Evolutionary conservation across 2,113 vertebrate species (phyloP).

Genomic region (Embiotoca jacksoni): DNA sequence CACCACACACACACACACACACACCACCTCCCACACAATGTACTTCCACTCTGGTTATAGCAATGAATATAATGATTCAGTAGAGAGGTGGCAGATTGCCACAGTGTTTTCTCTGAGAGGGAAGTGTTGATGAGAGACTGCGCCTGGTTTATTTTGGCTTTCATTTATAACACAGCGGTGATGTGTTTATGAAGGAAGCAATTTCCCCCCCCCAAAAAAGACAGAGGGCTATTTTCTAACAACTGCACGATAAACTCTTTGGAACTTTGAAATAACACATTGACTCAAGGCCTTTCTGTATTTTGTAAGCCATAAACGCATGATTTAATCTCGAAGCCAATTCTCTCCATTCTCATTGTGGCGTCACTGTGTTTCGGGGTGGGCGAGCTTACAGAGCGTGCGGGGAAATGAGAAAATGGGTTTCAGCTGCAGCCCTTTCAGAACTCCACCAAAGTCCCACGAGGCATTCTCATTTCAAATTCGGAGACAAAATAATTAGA

Average conservation of each 20-base stretch:
- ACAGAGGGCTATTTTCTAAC: constrained; percentile 9
- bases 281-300: constrained; percentile 31
- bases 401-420: constrained; percentile 55
- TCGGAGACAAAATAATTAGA: constrained; percentile 79
- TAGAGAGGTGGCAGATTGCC: constrained; percentile 36
- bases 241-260: constrained; percentile 23
- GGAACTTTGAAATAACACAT: constrained; percentile 7
- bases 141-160: constrained; percentile 7
- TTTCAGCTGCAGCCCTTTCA: constrained; percentile 61
- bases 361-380: constrained; percentile 8
- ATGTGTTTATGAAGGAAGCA: constrained; percentile 19
- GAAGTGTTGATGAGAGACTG: constrained; percentile 31
- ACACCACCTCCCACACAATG: neutral
- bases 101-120: constrained; percentile 29
- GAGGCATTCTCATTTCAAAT: constrained; percentile 66
- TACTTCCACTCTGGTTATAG: constrained; percentile 36
- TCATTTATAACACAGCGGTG: neutral
- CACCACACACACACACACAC: too few relatives aligned
- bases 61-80: constrained; percentile 49
- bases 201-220: constrained; percentile 28
- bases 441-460: constrained; percentile 56
- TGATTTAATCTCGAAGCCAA: constrained; percentile 45
- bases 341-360: constrained; percentile 50
- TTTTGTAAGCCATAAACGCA: constrained; percentile 26
- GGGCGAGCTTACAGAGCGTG: constrained; percentile 4